Conservation (phyloP, 2,888 invertebrate genomes). For the Microplitis deprimator region DNA sequence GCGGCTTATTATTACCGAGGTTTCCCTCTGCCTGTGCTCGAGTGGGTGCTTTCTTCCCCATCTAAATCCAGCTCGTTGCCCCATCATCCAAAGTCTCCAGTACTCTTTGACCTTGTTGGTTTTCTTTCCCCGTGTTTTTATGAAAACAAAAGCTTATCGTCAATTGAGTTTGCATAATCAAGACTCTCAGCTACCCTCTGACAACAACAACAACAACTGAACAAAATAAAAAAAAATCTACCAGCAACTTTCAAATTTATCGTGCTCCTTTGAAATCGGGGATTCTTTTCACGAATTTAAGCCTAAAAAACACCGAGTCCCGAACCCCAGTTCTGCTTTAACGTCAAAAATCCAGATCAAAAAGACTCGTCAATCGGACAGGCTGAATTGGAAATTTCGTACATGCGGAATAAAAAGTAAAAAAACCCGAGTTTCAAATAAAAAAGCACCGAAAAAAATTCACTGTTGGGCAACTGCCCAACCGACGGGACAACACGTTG, state of each 20-base stretch:
- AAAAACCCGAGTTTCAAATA: neutral
- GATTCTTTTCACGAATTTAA: no score
- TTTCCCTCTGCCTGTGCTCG: conserved; percentile 51
- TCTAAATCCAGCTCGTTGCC: conserved; percentile 24
- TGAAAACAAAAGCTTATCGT: conserved; percentile 30
- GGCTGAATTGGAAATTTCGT: no score
- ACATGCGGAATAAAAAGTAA: neutral
- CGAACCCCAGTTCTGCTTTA: no score
- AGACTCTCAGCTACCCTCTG: conserved; percentile 9
- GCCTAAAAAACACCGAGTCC: no score
- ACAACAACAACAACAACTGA: no score
- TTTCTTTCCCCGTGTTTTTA: neutral
- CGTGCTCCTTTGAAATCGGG: no score
- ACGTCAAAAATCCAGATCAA: no score
- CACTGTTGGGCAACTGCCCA: conserved; percentile 30
- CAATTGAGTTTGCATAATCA: conserved; percentile 48
- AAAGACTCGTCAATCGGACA: no score
- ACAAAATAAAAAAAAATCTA: neutral
- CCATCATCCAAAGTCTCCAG: conserved; percentile 20
- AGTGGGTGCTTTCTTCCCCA: conserved; percentile 31
- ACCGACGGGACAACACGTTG: conserved; percentile 32
- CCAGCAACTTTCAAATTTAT: neutral
- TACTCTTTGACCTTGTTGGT: conserved; percentile 41
- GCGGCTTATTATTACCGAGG: conserved; percentile 65
- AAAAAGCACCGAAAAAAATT: conserved; percentile 34